Percentiles rank a stretch among this genome's conserved stretches.
Conservation (phyloP, 2,797 vertebrate genomes). For the Setipinna tenuifilis region DNA sequence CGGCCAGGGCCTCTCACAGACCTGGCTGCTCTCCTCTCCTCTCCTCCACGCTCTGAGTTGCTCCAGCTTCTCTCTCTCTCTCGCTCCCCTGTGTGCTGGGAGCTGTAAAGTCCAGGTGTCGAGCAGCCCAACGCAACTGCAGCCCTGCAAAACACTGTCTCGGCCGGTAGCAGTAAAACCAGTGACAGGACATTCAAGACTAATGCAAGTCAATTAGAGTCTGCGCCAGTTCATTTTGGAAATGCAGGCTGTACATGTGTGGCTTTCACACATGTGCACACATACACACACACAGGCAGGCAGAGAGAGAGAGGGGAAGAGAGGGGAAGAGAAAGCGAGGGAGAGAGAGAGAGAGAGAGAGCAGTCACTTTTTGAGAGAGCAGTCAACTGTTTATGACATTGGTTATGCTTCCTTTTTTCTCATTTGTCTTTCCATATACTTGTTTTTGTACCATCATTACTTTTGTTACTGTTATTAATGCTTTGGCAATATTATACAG, state of each 20-base stretch:
- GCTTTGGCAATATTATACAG: too few species aligned
- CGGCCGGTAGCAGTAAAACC: constrained; percentile 47
- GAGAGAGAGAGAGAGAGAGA: too few species aligned
- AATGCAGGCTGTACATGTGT: background rate
- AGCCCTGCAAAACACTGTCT: constrained; percentile 44
- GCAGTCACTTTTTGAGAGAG: too few species aligned
- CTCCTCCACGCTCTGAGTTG: constrained; percentile 25
- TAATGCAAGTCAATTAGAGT: constrained; percentile 72
- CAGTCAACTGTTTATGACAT: too few species aligned
- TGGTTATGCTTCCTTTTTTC: too few species aligned
- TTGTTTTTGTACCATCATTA: too few species aligned
- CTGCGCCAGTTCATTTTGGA: constrained; percentile 46
- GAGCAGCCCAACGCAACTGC: constrained; percentile 35
- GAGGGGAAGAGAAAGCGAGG: too few species aligned
- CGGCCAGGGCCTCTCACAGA: constrained; percentile 24
- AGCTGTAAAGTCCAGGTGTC: constrained; percentile 47
- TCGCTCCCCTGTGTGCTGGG: background rate
- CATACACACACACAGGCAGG: constrained; percentile 55
- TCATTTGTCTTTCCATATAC: too few species aligned
- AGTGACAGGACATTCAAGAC: constrained; percentile 62
- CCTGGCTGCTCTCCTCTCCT: too few species aligned
- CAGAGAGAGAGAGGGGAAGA: constrained; percentile 11
- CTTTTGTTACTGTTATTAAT: too few species aligned
- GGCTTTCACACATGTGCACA: background rate
- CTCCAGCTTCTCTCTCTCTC: constrained; percentile 36